A percentile compares a stretch with the other conserved stretches of the same genome.
These are phyloP conservation scores for Ficedula albicollis DNA, from an alignment of 2,797 vertebrate genomes.

Conservation along the genomic window DNA sequence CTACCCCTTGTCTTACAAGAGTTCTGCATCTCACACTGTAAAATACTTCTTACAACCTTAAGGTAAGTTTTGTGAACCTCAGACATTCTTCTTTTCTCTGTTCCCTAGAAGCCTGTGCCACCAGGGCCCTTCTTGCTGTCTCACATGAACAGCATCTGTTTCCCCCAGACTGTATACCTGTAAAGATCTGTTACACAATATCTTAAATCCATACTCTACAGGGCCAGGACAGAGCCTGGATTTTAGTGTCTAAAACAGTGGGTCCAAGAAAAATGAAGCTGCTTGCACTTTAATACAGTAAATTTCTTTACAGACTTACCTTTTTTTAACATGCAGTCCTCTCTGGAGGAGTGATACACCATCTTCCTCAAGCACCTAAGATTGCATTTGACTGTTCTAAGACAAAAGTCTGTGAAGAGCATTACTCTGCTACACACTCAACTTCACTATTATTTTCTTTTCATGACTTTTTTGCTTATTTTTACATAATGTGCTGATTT, in stretches of 20 bases:
- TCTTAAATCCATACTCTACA: neutral
- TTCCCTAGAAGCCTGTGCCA: neutral
- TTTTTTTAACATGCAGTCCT: neutral
- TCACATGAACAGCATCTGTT: neutral
- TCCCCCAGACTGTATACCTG: neutral
- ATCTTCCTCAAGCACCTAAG: fast-evolving
- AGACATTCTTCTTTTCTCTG: neutral
- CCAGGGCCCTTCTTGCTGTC: neutral
- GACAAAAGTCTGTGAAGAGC: neutral
- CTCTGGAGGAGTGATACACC: neutral
- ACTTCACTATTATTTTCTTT: neutral
- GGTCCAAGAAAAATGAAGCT: neutral
- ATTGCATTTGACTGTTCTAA: neutral
- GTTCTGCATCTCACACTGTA: neutral
- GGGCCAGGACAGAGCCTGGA: neutral
- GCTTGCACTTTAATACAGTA: neutral
- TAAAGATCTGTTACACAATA: neutral
- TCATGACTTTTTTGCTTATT: neutral
- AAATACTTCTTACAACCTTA: neutral
- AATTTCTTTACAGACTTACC: neutral
- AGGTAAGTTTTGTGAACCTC: neutral
- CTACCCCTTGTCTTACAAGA: neutral
- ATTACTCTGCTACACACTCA: neutral
- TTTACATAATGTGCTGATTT: neutral
- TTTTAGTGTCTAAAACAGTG: neutral